Conservation (phyloP, 1,140 invertebrate genomes). For the honey bee (Apis mellifera) region DNA sequence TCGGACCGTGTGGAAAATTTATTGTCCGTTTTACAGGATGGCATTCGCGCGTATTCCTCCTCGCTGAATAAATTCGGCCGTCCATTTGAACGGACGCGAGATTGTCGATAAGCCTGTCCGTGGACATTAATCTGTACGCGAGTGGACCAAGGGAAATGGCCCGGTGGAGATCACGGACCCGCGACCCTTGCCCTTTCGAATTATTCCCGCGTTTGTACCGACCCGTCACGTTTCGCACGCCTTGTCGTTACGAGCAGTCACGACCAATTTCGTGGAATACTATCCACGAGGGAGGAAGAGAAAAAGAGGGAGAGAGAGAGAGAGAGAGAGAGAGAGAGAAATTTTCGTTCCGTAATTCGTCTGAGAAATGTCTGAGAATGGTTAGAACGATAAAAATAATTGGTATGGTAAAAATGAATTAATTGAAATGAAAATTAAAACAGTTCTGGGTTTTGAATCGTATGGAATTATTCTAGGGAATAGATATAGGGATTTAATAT, state of each 20-base stretch:
- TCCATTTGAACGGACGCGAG: constrained; percentile 62
- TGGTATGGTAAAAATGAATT: too few species aligned
- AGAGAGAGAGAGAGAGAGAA: too few species aligned
- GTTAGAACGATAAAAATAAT: background rate
- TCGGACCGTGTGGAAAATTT: constrained; percentile 55
- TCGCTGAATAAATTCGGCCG: constrained; percentile 64
- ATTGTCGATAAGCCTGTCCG: constrained; percentile 70
- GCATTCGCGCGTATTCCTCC: constrained; percentile 16
- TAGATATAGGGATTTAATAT: too few species aligned
- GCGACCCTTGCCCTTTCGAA: constrained; percentile 29
- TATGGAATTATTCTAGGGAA: too few species aligned
- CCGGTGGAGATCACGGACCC: background rate
- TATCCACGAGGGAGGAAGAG: too few species aligned
- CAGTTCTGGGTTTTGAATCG: too few species aligned
- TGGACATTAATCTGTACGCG: constrained; percentile 67
- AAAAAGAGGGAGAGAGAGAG: too few species aligned
- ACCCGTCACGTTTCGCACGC: constrained; percentile 12
- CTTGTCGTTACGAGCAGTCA: background rate
- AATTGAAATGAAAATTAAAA: too few species aligned
- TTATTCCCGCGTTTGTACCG: constrained; percentile 13
- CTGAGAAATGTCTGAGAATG: background rate
- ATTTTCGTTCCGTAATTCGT: background rate
- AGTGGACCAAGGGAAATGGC: background rate
- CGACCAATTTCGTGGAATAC: background rate
- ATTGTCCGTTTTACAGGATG: constrained; percentile 67